Conservation (phyloP, 2,888 invertebrate genomes). For the Mythimna lalbum region DNA sequence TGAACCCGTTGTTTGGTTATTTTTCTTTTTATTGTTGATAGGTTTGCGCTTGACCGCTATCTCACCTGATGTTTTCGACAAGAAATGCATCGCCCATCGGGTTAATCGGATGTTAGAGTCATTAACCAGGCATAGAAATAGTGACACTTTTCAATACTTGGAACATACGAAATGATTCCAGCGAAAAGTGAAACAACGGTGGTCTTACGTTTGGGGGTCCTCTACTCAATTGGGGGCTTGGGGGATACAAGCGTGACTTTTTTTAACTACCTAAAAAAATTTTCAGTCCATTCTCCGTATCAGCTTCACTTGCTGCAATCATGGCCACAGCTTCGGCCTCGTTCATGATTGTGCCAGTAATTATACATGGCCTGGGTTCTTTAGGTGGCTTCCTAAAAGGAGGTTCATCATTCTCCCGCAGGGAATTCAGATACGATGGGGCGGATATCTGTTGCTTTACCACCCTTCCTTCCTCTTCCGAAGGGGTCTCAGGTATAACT, state of each 20-base stretch:
- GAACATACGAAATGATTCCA: background rate
- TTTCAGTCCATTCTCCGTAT: conserved; percentile 68
- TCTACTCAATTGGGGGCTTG: background rate
- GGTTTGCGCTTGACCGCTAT: no score
- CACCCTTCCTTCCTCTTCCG: conserved; percentile 35
- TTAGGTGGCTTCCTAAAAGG: conserved; percentile 76
- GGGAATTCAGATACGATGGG: conserved; percentile 80
- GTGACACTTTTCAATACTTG: background rate
- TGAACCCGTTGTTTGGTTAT: no score
- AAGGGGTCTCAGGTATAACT: conserved; percentile 41
- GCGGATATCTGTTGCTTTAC: conserved; percentile 79
- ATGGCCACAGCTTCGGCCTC: conserved; percentile 78
- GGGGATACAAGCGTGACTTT: background rate
- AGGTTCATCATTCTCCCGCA: conserved; percentile 81
- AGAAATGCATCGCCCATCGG: no score
- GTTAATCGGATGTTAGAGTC: no score
- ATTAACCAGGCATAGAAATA: no score
- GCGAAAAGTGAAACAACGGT: no score
- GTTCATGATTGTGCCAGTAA: conserved; percentile 76
- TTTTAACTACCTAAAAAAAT: conserved; percentile 72
- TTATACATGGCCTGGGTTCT: conserved; percentile 70
- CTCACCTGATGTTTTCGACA: no score
- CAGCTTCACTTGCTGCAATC: conserved; percentile 73
- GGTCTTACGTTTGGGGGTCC: no score
- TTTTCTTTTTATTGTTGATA: no score